Percentiles rank a stretch among this genome's conserved stretches.
These are phyloP conservation scores for Falcaria lacertinaria DNA, from an alignment of 2,888 invertebrate genomes.

Conservation along the genomic window DNA sequence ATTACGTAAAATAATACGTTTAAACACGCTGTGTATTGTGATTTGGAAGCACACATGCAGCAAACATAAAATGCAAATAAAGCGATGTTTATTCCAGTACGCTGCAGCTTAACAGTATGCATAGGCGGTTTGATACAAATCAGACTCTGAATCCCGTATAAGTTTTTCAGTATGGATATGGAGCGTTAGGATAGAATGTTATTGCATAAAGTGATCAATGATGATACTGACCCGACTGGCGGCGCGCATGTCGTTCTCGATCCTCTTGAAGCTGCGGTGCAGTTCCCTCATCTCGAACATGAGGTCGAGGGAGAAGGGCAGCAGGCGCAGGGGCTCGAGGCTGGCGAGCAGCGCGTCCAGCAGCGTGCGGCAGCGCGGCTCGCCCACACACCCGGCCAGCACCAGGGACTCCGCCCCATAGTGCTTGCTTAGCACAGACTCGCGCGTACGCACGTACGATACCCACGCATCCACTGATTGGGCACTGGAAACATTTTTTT, in stretches of 20 bases:
- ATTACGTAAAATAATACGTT: constrained; percentile 47
- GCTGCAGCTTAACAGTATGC: constrained; percentile 47
- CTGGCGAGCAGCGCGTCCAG: constrained; percentile 88
- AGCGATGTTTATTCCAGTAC: constrained; percentile 58
- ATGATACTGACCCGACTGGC: constrained; percentile 65
- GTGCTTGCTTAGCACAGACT: constrained; percentile 89
- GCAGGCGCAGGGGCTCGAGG: constrained; percentile 87
- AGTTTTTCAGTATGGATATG: constrained; percentile 21
- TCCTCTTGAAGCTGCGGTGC: constrained; percentile 86
- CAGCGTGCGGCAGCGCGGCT: constrained; percentile 78
- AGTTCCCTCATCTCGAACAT: constrained; percentile 88
- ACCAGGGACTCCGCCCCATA: constrained; percentile 88
- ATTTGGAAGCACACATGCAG: constrained; percentile 74
- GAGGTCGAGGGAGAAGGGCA: constrained; percentile 90
- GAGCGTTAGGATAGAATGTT: constrained; percentile 17
- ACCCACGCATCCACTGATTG: constrained; percentile 95
- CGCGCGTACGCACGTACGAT: constrained; percentile 90
- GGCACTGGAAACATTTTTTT: constrained; percentile 72
- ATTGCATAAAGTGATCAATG: constrained; percentile 8
- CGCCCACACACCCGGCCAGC: constrained; percentile 80
- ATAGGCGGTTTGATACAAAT: constrained; percentile 43
- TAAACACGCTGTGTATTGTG: constrained; percentile 60
- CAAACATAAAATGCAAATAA: constrained; percentile 79
- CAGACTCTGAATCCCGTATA: constrained; percentile 36
- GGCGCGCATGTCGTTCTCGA: constrained; percentile 79